Evolutionary conservation across 2,888 invertebrate species (phyloP), one percentile per base, ranked within the genome.

Genomic region (Philaethria dido): DNA sequence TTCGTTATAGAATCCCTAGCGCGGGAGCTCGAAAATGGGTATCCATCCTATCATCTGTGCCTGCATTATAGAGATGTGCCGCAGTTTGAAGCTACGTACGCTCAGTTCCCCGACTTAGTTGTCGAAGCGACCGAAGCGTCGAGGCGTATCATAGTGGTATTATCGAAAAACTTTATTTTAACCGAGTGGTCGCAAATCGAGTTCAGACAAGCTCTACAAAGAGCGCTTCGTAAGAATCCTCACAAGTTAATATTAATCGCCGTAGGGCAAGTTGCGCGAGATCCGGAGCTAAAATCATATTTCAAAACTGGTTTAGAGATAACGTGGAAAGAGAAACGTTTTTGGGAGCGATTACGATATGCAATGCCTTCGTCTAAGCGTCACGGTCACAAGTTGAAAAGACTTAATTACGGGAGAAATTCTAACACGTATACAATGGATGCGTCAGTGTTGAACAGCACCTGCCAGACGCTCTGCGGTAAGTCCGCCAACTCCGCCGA

Each of bases 131-230:
- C 98, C 36, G 96, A 98, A 76, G 96, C 97, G 62, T 97, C 97
- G 74, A 94, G 97, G 64, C 95, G 98, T 77, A 96, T 98, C 75
- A 95, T 99, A 75, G 93, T 98, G 77, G 96, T 98, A 62, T 91
- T 99, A 70, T 97, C 98, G 25, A 95, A 97, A 78, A 97, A 98
- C 88, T 97, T 98, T 89, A 93, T 98, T 77, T 95, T 96, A 84
- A 98, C 98, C 62, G 98, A 98, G 84, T 99, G 98, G 98, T 96
- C 97, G 74, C 95, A 97, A 76, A 95, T 96, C 85, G 98, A 98
- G 83, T 96, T 98, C 83, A 96, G 98, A 71, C 96, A 97, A 77
- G 98, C 98, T 55, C 94, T 98, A 77, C 98, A 97, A 89, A 97
- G 97, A 85, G 96, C 98, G 45, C 93, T 98, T 71, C 95, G 96